phyloP scores from a whole-genome alignment of 2,888 invertebrate species.

The Dorcus hopei region DNA sequence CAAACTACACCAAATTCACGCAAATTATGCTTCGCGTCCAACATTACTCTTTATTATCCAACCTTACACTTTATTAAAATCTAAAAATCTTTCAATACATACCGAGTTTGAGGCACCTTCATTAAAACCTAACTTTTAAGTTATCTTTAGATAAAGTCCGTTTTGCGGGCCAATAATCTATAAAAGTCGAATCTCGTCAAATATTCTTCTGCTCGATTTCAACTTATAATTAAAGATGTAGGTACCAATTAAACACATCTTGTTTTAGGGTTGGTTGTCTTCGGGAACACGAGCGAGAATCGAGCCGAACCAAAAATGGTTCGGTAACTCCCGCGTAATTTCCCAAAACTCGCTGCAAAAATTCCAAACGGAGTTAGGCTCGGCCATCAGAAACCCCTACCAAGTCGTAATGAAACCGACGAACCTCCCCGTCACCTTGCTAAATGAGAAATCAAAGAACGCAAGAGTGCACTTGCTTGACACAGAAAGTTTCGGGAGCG shows the following conservation, averaged over 20 bases:
- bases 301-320: slow-evolving; percentile 98
- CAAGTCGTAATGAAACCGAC: slow-evolving; percentile 97
- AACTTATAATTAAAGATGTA: too few relatives aligned
- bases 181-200: too few relatives aligned
- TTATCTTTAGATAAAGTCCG: too few relatives aligned
- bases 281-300: slow-evolving; percentile 91
- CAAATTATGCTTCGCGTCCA: too few relatives aligned
- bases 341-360: slow-evolving; percentile 86
- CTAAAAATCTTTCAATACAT: too few relatives aligned
- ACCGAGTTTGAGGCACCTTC: too few relatives aligned
- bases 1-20: too few relatives aligned
- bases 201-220: too few relatives aligned
- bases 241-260: not conserved
- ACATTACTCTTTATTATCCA: too few relatives aligned
- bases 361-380: slow-evolving; percentile 92
- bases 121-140: too few relatives aligned
- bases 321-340: slow-evolving; percentile 96
- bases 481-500: slow-evolving; percentile 89
- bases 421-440: slow-evolving; percentile 86
- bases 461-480: slow-evolving; percentile 92
- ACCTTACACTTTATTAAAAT: too few relatives aligned
- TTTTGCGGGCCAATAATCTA: too few relatives aligned
- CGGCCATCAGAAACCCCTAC: slow-evolving; percentile 93
- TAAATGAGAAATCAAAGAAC: slow-evolving; percentile 89
- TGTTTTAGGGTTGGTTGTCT: slow-evolving; percentile 64